Base-by-base conservation (phyloP, 2,888 invertebrate species). In the Torymus texanus region DNA sequence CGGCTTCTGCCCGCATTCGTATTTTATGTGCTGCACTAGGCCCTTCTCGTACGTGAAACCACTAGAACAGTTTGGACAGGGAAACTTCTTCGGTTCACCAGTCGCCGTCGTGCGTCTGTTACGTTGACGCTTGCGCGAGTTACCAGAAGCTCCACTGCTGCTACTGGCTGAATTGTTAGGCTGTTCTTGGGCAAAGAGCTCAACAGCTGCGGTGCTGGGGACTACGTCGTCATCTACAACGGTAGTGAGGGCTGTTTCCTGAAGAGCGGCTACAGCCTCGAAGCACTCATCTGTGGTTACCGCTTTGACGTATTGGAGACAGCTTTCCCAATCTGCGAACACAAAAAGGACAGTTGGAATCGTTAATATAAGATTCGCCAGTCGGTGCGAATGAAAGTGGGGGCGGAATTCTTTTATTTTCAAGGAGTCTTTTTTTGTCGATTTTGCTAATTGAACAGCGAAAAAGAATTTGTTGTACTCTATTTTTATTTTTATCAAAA, bases 1-100 rank as follows among this genome's bases (percentile, higher is more conserved):
- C 2, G 89, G 90, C 58, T 86, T 86, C 68, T 88, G 87, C 11
- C 90, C 90, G 78, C 91, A 91, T 81, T 91, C 90, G 83, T 87
- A 88, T 68, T 86, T 87, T 79, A 87, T 82, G 72, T 88, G 89
- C 76, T 86, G 87, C 65, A 86, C 85, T 21, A 88, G 82, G 80
- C 87, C 87, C 50, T 86, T 86, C 78, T 87, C 85, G 62, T 85
- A 86, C 56, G 86, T 87, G 80, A 88, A 88, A 18, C 83, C 83
- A 51, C 88, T 87, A 14, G 85, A 84, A 71, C 90, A 90, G 5
- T 77, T 82, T 0, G 84, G 84, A 74, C 88, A 76, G 2, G 76
- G 76, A 62, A 76, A 76, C 12, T 76, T 76, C 41, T 76, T 76
- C 14, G 76, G 70, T 50, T 70, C 76, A 10, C 29, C 41, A 8